A percentile compares a stretch with the other conserved stretches of the same genome.
phyloP scores from a whole-genome alignment of 2,113 vertebrate genomes.

The Anas platyrhynchos region DNA sequence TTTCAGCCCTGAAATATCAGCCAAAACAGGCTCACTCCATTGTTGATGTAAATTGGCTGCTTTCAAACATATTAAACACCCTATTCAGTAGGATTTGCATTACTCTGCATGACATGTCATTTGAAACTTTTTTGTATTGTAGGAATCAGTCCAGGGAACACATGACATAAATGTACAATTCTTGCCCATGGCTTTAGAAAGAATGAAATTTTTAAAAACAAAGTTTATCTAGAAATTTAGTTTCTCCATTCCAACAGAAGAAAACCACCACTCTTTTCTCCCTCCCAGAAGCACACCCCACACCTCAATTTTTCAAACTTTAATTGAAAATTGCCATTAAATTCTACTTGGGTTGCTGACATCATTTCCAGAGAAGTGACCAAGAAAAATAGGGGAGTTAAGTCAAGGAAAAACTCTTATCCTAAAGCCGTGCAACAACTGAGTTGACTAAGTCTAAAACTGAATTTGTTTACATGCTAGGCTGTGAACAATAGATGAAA shows the following conservation, averaged over 20 bases:
- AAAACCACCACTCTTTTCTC: neutral
- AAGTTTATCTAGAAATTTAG: constrained; percentile 8
- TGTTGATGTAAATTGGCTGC: constrained; percentile 26
- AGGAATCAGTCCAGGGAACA: constrained; percentile 19
- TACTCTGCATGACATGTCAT: constrained; percentile 27
- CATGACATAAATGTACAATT: neutral
- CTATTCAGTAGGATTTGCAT: constrained; percentile 10
- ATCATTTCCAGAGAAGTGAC: neutral
- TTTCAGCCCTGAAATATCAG: constrained; percentile 20
- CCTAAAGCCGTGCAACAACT: neutral
- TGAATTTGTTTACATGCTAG: neutral
- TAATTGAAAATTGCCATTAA: neutral
- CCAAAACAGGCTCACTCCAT: neutral
- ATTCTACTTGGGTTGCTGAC: neutral
- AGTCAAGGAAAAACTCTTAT: neutral
- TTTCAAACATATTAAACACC: constrained; percentile 10
- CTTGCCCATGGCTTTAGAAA: neutral
- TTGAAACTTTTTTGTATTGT: constrained; percentile 29
- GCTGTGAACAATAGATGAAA: neutral
- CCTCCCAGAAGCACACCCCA: neutral
- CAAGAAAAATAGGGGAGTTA: neutral
- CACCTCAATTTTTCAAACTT: neutral
- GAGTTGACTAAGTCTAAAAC: neutral
- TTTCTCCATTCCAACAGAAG: neutral
- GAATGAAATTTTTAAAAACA: neutral